A percentile compares a stretch with the other conserved stretches of the same genome.
Conservation (phyloP, 1,140 invertebrate genomes). For the Danaus melanippus region DNA sequence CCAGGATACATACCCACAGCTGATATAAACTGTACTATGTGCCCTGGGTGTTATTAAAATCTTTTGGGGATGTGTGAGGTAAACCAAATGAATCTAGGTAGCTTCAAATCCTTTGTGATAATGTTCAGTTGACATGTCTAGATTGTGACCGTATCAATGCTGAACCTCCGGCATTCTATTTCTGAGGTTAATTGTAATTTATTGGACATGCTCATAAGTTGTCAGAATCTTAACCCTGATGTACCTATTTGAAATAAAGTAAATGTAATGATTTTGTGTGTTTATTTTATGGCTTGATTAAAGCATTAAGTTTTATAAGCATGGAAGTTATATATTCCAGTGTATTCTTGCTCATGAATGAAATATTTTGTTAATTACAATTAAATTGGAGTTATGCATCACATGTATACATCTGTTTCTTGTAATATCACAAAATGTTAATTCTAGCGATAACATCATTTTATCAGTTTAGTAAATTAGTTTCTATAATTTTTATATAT, state of each 20-base stretch:
- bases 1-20: slow-evolving; percentile 8
- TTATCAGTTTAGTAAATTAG: too few relatives aligned
- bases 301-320: too few relatives aligned
- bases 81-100: slow-evolving; percentile 57
- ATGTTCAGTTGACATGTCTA: slow-evolving; percentile 51
- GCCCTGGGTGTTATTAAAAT: too few relatives aligned
- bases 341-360: too few relatives aligned
- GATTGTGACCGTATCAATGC: slow-evolving; percentile 45
- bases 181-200: slow-evolving; percentile 51
- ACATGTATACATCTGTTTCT: too few relatives aligned
- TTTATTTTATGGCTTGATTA: slow-evolving; percentile 12
- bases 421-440: too few relatives aligned
- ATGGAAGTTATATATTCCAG: too few relatives aligned
- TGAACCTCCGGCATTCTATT: slow-evolving; percentile 37
- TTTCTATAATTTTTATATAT: too few relatives aligned
- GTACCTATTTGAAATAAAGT: slow-evolving; percentile 61
- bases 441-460: too few relatives aligned
- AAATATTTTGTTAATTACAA: too few relatives aligned
- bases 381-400: too few relatives aligned
- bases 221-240: slow-evolving; percentile 52
- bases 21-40: too few relatives aligned
- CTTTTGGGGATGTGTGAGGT: slow-evolving; percentile 33
- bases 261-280: slow-evolving; percentile 45
- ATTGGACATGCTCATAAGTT: slow-evolving; percentile 49
- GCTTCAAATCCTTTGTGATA: slow-evolving; percentile 66